phyloP scores from a whole-genome alignment of 2,113 vertebrate species.

The Phalacrocorax carbo region DNA sequence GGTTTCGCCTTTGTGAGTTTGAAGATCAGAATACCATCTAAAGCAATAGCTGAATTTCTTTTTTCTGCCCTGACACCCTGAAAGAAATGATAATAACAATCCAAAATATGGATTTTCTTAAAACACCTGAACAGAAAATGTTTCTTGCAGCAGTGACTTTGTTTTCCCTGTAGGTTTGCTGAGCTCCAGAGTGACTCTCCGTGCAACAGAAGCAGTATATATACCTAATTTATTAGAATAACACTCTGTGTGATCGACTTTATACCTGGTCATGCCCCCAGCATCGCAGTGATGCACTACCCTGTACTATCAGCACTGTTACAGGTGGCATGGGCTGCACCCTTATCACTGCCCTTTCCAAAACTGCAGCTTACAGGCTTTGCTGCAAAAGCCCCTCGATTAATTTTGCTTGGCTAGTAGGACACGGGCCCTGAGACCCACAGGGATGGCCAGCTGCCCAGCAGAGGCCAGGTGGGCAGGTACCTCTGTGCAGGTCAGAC shows the following conservation, averaged over 20 bases:
- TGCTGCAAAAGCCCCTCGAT: neutral
- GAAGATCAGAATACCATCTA: neutral
- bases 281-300: neutral
- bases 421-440: rapidly evolving
- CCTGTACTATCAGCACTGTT: neutral
- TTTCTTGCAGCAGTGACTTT: neutral
- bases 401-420: neutral
- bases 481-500: neutral
- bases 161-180: neutral
- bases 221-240: neutral
- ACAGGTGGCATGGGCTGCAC: neutral
- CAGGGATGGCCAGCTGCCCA: rapidly evolving
- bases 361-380: neutral
- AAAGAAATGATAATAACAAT: neutral
- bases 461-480: neutral
- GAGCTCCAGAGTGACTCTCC: neutral
- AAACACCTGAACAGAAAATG: neutral
- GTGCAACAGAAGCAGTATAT: neutral
- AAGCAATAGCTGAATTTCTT: neutral
- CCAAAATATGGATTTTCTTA: neutral
- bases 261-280: no score
- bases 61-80: neutral
- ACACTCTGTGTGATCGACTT: rapidly evolving
- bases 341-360: neutral
- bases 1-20: neutral